Percentiles rank a stretch among this genome's conserved stretches.
These are phyloP conservation scores for Ceratitis capitata DNA, from an alignment of 1,140 invertebrate species.

Conservation along the genomic window DNA sequence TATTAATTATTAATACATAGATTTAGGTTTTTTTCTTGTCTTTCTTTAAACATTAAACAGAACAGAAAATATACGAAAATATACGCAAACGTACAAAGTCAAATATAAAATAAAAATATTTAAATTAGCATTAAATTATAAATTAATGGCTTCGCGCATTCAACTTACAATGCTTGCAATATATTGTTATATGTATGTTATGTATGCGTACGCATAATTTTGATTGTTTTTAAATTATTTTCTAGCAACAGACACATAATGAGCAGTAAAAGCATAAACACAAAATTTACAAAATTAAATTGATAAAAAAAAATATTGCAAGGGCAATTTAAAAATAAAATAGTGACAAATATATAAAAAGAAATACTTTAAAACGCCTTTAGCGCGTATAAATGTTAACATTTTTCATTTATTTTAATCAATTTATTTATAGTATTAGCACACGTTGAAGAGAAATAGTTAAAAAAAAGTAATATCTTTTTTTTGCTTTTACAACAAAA, in stretches of 20 bases:
- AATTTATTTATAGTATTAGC: neutral
- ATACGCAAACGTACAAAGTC: neutral
- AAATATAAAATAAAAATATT: neutral
- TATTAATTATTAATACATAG: slow-evolving; percentile 28
- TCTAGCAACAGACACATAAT: neutral
- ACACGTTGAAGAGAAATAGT: neutral
- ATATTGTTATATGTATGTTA: neutral
- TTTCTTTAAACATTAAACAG: neutral
- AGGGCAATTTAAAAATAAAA: neutral
- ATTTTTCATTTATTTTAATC: neutral
- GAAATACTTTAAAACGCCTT: neutral
- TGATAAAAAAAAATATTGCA: slow-evolving; percentile 18
- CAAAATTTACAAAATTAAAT: slow-evolving; percentile 17
- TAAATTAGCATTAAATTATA: slow-evolving; percentile 15
- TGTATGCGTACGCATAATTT: neutral
- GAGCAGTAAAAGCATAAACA: neutral
- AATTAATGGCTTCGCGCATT: neutral
- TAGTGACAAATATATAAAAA: neutral
- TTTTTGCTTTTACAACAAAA: neutral
- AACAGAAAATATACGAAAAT: no score
- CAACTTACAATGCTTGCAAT: neutral
- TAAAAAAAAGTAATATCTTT: no score
- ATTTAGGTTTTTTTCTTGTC: neutral
- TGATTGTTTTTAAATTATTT: neutral
- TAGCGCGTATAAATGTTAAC: neutral